These are phyloP conservation scores for Lycaon pictus DNA, from an alignment of 2,113 vertebrate genomes.

Conservation along the genomic window DNA sequence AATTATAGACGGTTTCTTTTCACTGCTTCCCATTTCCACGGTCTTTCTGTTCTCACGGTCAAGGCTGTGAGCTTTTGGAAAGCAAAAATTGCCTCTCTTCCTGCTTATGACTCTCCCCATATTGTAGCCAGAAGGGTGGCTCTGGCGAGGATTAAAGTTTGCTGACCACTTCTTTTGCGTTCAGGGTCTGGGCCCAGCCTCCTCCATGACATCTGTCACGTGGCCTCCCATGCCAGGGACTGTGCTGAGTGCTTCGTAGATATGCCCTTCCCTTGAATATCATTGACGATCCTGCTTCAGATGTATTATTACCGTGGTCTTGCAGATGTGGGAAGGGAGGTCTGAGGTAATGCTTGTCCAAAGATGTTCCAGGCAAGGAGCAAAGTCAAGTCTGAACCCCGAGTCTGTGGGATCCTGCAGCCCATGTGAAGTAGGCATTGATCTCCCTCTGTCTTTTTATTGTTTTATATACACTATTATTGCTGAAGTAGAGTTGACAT, in stretches of 20 bases:
- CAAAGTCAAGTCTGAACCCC: not conserved
- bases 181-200: not conserved
- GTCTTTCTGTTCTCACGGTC: not conserved
- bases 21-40: not conserved
- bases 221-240: not conserved
- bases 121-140: not conserved
- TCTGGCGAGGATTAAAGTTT: not conserved
- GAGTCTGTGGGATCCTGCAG: not conserved
- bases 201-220: fast-evolving
- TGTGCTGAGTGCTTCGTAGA: fast-evolving
- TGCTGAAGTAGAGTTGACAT: not conserved
- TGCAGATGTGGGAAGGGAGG: not conserved
- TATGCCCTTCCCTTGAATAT: not conserved
- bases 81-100: not conserved
- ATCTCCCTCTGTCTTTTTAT: not conserved
- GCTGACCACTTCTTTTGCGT: not conserved
- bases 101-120: not conserved
- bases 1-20: not conserved
- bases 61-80: not conserved
- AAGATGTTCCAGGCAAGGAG: not conserved
- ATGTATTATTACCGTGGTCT: not conserved
- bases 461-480: not conserved
- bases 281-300: fast-evolving
- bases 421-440: too few species aligned
- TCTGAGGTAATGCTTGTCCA: not conserved